Evolutionary conservation across 2,113 vertebrate genomes (phyloP).

Genomic region (Coreoperca whiteheadi): DNA sequence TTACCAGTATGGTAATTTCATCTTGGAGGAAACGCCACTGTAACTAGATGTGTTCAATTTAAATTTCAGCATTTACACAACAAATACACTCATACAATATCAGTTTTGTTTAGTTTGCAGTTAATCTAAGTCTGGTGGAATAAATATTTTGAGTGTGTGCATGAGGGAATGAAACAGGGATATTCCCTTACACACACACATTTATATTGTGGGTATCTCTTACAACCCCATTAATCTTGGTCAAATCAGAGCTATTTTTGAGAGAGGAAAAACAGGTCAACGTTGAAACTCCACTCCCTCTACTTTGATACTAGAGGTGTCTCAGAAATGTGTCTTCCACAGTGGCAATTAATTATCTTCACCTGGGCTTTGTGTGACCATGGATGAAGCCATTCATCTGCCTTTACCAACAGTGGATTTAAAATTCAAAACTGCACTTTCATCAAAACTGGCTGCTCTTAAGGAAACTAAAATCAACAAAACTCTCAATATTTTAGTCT

Average conservation of each 20-base stretch:
- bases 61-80: background rate
- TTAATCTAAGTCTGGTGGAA: constrained; percentile 8
- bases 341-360: constrained; percentile 81
- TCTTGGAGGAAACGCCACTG: background rate
- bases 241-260: constrained; percentile 86
- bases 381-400: constrained; percentile 77
- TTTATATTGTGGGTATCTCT: constrained; percentile 67
- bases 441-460: constrained; percentile 72
- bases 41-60: background rate
- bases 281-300: constrained; percentile 71
- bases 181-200: constrained; percentile 66
- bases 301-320: constrained; percentile 69
- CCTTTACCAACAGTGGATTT: constrained; percentile 54
- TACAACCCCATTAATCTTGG: constrained; percentile 82
- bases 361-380: constrained; percentile 71
- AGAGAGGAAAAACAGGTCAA: constrained; percentile 84
- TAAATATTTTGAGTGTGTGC: constrained; percentile 28
- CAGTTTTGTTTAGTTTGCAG: constrained; percentile 8
- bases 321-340: constrained; percentile 76
- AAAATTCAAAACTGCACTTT: constrained; percentile 74
- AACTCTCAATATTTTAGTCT: constrained; percentile 41
- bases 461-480: constrained; percentile 45
- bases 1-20: background rate
- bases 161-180: constrained; percentile 60
- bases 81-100: background rate